Evolutionary conservation across 2,797 vertebrate genomes (phyloP).

Genomic region (Cynopterus sphinx): DNA sequence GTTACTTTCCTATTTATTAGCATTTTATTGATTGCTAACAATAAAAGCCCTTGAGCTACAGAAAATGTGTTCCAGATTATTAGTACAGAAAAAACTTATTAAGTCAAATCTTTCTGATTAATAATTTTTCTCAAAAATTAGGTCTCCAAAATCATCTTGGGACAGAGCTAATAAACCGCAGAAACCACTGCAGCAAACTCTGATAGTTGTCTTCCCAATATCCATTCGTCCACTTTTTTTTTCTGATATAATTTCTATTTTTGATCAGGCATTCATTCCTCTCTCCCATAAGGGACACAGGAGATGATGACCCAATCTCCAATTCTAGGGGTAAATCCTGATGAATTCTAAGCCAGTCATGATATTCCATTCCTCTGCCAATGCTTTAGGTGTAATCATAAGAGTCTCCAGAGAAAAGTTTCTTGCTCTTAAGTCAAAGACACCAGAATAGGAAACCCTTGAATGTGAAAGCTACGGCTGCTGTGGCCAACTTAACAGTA

Average conservation of each 20-base stretch:
- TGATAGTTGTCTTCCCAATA: not conserved
- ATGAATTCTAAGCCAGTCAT: not conserved
- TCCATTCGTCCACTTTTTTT: not conserved
- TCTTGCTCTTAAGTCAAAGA: conserved; percentile 2
- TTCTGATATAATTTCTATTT: not conserved
- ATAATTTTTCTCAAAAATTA: not conserved
- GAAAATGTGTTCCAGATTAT: not conserved
- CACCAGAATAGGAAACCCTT: not conserved
- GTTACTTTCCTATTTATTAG: not conserved
- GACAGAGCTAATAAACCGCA: not conserved
- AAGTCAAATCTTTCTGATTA: not conserved
- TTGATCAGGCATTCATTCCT: not conserved
- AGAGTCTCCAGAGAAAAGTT: not conserved
- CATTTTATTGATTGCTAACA: not conserved
- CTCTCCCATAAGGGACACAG: not conserved
- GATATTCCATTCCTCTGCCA: not conserved
- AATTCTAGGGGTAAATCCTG: not conserved
- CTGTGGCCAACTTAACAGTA: not conserved
- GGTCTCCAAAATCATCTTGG: not conserved
- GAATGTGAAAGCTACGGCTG: not conserved
- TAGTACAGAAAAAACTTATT: not conserved
- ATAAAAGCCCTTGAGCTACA: not conserved
- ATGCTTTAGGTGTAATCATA: not conserved
- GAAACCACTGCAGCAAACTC: not conserved
- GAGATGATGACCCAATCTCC: not conserved